These are phyloP conservation scores for Toxotes lorentzi DNA, from an alignment of 2,797 vertebrate species.

Conservation along the genomic window DNA sequence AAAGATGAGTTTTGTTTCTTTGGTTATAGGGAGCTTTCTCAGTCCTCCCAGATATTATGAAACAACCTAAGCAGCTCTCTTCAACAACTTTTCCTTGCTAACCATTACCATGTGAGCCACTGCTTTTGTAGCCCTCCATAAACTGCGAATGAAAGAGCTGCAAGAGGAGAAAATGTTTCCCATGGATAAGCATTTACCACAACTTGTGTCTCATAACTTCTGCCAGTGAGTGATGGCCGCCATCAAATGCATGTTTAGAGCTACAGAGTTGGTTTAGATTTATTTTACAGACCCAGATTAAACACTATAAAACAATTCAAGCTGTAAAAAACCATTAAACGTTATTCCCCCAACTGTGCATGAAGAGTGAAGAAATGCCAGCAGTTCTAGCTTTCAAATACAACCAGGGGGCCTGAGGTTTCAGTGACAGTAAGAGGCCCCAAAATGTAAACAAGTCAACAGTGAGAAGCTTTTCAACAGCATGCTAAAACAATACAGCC, in stretches of 20 bases:
- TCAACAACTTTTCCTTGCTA: conserved; percentile 50
- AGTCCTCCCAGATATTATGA: conserved; percentile 41
- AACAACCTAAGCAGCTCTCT: conserved; percentile 45
- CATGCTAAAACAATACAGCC: conserved; percentile 48
- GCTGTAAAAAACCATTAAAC: conserved; percentile 40
- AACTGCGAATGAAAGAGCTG: conserved; percentile 57
- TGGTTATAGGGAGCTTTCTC: conserved; percentile 37
- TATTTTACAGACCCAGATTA: conserved; percentile 55
- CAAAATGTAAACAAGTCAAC: conserved; percentile 61
- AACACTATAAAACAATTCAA: conserved; percentile 56
- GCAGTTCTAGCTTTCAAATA: conserved; percentile 49
- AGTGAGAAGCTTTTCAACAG: conserved; percentile 36
- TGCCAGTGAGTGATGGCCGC: conserved; percentile 49
- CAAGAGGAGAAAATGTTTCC: conserved; percentile 63
- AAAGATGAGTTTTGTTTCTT: conserved; percentile 36
- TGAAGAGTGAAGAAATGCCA: conserved; percentile 23
- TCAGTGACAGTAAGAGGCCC: conserved; percentile 38
- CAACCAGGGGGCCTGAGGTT: conserved; percentile 24
- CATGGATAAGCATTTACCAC: conserved; percentile 60
- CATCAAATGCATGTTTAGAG: conserved; percentile 48
- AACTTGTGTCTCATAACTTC: conserved; percentile 52
- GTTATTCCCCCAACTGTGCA: conserved; percentile 16
- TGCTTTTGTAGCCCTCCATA: conserved; percentile 60
- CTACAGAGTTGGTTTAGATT: conserved; percentile 47
- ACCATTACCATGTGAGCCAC: conserved; percentile 71